Percentiles rank a stretch among this genome's conserved stretches.
phyloP scores from a whole-genome alignment of 2,888 invertebrate species.

The Leptopterna dolabrata region DNA sequence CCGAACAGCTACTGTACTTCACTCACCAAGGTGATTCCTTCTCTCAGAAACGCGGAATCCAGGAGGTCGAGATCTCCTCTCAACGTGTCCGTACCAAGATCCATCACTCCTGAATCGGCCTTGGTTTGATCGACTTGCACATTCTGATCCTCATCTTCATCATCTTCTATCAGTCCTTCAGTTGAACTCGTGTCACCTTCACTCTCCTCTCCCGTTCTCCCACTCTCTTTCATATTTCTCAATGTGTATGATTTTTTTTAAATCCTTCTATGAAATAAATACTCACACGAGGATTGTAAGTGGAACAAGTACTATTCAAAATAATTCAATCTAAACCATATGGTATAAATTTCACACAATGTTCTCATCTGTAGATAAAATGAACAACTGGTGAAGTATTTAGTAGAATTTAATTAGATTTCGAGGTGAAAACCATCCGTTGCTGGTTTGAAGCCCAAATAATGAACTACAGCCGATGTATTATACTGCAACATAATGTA shows the following conservation, averaged over 20 bases:
- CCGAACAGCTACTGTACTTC: too few species aligned
- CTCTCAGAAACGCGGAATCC: conserved; percentile 38
- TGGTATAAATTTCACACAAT: background rate
- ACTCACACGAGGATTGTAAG: background rate
- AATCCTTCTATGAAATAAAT: background rate
- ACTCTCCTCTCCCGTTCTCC: background rate
- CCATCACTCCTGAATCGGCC: background rate
- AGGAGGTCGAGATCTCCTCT: conserved; percentile 28
- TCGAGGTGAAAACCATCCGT: too few species aligned
- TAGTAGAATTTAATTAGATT: too few species aligned
- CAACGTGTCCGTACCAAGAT: background rate
- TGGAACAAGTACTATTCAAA: background rate
- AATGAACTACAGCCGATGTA: too few species aligned
- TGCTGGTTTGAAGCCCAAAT: too few species aligned
- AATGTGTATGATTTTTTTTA: background rate
- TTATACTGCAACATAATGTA: too few species aligned
- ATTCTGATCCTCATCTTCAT: background rate
- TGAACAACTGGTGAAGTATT: background rate
- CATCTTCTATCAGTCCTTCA: conserved; percentile 28
- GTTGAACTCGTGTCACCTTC: background rate
- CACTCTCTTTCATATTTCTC: background rate
- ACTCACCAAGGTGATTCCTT: conserved; percentile 40
- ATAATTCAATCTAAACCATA: background rate
- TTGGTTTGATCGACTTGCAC: background rate
- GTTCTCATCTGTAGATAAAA: background rate